Conservation (phyloP, 2,888 invertebrate genomes). For the Unio pictorum region DNA sequence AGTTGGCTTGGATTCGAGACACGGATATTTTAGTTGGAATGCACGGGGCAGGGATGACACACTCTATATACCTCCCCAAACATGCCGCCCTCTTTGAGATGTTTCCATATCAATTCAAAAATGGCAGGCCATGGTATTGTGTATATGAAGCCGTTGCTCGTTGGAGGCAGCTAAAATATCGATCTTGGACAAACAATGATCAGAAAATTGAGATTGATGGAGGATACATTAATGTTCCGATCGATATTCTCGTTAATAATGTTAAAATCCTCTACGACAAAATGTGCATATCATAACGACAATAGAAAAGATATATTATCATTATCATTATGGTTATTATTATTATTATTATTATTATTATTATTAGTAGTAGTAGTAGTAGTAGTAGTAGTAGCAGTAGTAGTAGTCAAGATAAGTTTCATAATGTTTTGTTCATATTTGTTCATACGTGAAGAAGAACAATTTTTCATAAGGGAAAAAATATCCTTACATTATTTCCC, state of each 20-base stretch:
- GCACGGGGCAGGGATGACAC: slow-evolving; percentile 66
- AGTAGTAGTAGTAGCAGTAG: too few species aligned
- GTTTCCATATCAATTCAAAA: slow-evolving; percentile 46
- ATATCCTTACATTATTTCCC: too few species aligned
- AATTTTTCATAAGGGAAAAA: too few species aligned
- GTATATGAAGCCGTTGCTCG: slow-evolving; percentile 53
- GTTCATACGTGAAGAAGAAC: too few species aligned
- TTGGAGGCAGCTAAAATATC: slow-evolving; percentile 55
- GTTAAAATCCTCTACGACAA: slow-evolving; percentile 6
- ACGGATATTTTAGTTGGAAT: slow-evolving; percentile 63
- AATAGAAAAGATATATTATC: too few species aligned
- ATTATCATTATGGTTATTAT: too few species aligned
- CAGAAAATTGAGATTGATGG: slow-evolving; percentile 20
- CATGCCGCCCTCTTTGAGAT: slow-evolving; percentile 58
- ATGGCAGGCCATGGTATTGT: slow-evolving; percentile 27
- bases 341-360: too few species aligned
- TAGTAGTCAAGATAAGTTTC: too few species aligned
- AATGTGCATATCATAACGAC: too few species aligned
- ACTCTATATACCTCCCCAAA: slow-evolving; percentile 57
- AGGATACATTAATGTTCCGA: slow-evolving; percentile 35
- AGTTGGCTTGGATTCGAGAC: slow-evolving; percentile 46
- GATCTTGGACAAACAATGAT: slow-evolving; percentile 54
- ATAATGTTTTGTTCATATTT: too few species aligned
- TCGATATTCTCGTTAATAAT: slow-evolving; percentile 23
- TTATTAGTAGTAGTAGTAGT: too few species aligned